These are phyloP conservation scores for Paramormyrops kingsleyae DNA, from an alignment of 2,113 vertebrate genomes.

Conservation along the genomic window DNA sequence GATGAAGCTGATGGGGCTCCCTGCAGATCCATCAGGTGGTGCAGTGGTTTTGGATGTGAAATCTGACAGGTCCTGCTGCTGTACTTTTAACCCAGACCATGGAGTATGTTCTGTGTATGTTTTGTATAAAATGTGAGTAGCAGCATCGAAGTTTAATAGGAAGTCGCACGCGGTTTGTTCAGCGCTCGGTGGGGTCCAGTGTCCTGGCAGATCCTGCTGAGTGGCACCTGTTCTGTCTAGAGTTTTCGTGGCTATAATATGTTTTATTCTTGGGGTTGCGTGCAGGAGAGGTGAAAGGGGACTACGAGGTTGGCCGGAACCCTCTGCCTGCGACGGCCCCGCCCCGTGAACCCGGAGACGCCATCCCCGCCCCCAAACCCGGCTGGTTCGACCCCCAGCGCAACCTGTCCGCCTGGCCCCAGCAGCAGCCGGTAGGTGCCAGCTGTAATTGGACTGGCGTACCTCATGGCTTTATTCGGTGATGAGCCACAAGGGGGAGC, in stretches of 20 bases:
- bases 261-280: conserved; percentile 7
- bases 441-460: background rate
- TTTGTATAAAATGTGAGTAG: background rate
- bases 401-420: conserved; percentile 80
- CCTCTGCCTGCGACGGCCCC: conserved; percentile 48
- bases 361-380: conserved; percentile 75
- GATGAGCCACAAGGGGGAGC: background rate
- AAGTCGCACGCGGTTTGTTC: background rate
- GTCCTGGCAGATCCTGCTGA: background rate
- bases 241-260: background rate
- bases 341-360: conserved; percentile 69
- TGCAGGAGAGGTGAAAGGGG: conserved; percentile 78
- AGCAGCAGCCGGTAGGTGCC: conserved; percentile 57
- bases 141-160: background rate
- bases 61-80: background rate
- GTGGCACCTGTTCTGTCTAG: background rate
- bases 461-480: background rate
- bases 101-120: background rate
- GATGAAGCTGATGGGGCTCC: background rate
- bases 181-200: background rate
- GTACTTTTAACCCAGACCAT: background rate
- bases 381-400: conserved; percentile 90
- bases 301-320: conserved; percentile 74
- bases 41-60: background rate
- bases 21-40: background rate